A percentile compares a stretch with the other conserved stretches of the same genome.
phyloP scores from a whole-genome alignment of 2,888 invertebrate species.

The Prenolepis imparis region DNA sequence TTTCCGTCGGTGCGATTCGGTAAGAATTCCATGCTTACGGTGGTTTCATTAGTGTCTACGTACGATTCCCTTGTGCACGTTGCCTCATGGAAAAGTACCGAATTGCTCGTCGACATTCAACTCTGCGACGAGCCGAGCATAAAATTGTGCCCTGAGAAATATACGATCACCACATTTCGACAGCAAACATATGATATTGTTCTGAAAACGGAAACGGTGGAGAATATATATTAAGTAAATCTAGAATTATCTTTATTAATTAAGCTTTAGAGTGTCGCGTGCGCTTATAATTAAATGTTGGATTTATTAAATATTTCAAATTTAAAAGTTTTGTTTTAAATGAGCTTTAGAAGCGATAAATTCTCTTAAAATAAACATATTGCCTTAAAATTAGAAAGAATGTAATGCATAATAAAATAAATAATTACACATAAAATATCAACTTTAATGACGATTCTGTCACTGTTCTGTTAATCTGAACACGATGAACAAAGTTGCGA shows the following conservation, averaged over 20 bases:
- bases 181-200: neutral
- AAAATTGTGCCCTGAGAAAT: slow-evolving; percentile 24
- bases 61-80: slow-evolving; percentile 15
- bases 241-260: neutral
- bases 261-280: neutral
- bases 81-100: slow-evolving; percentile 55
- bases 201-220: neutral
- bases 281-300: neutral
- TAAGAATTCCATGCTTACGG: slow-evolving; percentile 39
- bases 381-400: neutral
- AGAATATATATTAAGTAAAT: neutral
- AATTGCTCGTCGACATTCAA: slow-evolving; percentile 11
- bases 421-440: neutral
- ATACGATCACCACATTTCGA: neutral
- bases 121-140: slow-evolving; percentile 11
- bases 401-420: neutral
- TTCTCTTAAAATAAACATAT: neutral
- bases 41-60: slow-evolving; percentile 44
- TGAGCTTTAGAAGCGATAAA: neutral
- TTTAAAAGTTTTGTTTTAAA: neutral
- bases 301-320: neutral
- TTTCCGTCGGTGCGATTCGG: slow-evolving; percentile 13
- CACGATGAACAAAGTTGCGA: too few species aligned
- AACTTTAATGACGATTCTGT: neutral
- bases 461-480: too few species aligned